Percentiles rank a stretch among this genome's conserved stretches.
These are phyloP conservation scores for Tetragonula carbonaria DNA, from an alignment of 2,888 invertebrate species.

Conservation along the genomic window DNA sequence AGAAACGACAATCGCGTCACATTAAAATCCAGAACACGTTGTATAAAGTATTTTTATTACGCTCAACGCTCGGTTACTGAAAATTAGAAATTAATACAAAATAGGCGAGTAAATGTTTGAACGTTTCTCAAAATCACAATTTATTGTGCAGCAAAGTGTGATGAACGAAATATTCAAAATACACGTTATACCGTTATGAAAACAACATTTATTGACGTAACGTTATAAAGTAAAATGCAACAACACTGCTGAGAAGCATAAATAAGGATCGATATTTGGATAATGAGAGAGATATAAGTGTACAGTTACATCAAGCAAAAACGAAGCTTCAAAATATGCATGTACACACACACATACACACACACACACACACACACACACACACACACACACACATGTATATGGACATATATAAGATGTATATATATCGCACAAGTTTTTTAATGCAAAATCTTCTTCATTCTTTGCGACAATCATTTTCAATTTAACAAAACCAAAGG, in stretches of 20 bases:
- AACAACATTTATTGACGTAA: conserved; percentile 75
- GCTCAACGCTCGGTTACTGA: background rate
- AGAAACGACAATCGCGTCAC: background rate
- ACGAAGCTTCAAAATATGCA: conserved; percentile 62
- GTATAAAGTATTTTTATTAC: background rate
- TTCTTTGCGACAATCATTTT: background rate
- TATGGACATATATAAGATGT: background rate
- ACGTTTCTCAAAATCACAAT: background rate
- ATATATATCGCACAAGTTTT: conserved; percentile 8
- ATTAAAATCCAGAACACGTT: background rate
- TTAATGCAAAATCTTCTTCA: background rate
- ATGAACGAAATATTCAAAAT: conserved; percentile 1
- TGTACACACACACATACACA: background rate
- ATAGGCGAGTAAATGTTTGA: background rate
- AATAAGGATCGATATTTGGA: conserved; percentile 69
- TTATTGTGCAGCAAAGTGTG: background rate
- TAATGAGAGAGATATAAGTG: conserved; percentile 47
- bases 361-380: no score
- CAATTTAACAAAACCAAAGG: background rate
- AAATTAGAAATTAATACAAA: background rate
- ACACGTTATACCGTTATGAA: conserved; percentile 64
- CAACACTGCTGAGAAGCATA: conserved; percentile 75
- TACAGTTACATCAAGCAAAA: conserved; percentile 72
- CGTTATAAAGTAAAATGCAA: conserved; percentile 77
- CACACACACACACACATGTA: background rate